These are phyloP conservation scores for Lordiphosa stackelbergi DNA, from an alignment of 1,140 invertebrate genomes.

Conservation along the genomic window DNA sequence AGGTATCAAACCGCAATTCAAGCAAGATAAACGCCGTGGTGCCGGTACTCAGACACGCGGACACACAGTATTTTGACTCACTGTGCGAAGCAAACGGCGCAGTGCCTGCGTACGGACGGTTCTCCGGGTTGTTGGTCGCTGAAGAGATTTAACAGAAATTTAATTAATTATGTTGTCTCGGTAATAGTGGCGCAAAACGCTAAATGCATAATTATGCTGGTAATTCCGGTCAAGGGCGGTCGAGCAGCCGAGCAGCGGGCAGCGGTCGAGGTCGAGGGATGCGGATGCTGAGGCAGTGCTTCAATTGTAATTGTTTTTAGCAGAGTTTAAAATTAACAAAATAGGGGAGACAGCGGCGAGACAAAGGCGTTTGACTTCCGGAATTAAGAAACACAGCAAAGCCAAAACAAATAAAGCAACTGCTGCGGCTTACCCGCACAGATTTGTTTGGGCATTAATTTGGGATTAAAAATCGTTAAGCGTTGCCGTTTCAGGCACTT, in stretches of 20 bases:
- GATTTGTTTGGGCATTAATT: conserved; percentile 59
- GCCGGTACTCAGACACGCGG: no score
- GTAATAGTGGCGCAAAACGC: conserved; percentile 56
- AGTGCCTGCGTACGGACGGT: neutral
- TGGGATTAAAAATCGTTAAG: conserved; percentile 50
- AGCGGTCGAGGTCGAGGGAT: conserved; percentile 1
- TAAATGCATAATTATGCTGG: conserved; percentile 66
- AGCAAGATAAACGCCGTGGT: no score
- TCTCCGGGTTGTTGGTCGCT: conserved; percentile 10
- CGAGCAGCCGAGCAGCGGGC: conserved; percentile 1
- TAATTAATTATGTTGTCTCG: conserved; percentile 62
- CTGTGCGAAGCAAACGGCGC: no score
- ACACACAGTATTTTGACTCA: no score
- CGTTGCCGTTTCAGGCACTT: conserved; percentile 27
- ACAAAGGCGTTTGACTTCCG: conserved; percentile 42
- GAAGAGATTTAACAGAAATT: conserved; percentile 45
- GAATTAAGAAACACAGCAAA: conserved; percentile 12
- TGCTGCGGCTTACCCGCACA: conserved; percentile 41
- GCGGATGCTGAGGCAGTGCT: conserved; percentile 11
- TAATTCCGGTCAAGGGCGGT: conserved; percentile 42
- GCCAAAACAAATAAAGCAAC: conserved; percentile 42
- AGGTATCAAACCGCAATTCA: no score
- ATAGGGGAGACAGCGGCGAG: conserved; percentile 36
- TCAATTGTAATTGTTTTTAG: conserved; percentile 66
- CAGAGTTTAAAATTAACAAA: conserved; percentile 50